Conservation (phyloP, 1,140 invertebrate species). For the Philotrypesis tridentata region DNA sequence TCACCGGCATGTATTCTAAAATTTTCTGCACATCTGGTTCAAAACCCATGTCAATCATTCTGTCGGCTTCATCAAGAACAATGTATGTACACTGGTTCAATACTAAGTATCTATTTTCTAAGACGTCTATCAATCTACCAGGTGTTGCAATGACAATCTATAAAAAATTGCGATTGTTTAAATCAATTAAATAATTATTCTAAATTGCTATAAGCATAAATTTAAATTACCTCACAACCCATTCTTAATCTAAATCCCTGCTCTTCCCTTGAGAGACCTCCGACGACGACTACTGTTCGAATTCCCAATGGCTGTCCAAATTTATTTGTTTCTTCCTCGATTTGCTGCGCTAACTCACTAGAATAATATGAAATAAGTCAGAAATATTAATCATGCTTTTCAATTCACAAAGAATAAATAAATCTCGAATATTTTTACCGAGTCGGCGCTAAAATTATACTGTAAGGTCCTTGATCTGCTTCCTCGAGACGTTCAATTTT, state of each 20-base stretch:
- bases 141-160: conserved; percentile 99
- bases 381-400: background rate
- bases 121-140: conserved; percentile 98
- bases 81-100: conserved; percentile 96
- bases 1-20: conserved; percentile 98
- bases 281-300: conserved; percentile 97
- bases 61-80: conserved; percentile 95
- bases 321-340: conserved; percentile 99
- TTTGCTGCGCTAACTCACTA: conserved; percentile 97
- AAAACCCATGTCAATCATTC: conserved; percentile 99
- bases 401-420: background rate
- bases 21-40: conserved; percentile 99
- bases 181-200: background rate
- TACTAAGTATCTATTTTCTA: conserved; percentile 98
- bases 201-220: background rate
- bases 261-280: conserved; percentile 97
- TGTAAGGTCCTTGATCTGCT: conserved; percentile 98
- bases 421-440: conserved; percentile 69
- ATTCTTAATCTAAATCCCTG: conserved; percentile 97
- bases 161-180: conserved; percentile 54
- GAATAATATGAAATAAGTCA: conserved; percentile 44
- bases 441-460: conserved; percentile 98
- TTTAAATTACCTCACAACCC: conserved; percentile 89
- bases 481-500: conserved; percentile 95
- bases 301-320: conserved; percentile 97